Base-by-base conservation (phyloP, 2,888 invertebrate species). In the Hemistola chrysoprasaria region DNA sequence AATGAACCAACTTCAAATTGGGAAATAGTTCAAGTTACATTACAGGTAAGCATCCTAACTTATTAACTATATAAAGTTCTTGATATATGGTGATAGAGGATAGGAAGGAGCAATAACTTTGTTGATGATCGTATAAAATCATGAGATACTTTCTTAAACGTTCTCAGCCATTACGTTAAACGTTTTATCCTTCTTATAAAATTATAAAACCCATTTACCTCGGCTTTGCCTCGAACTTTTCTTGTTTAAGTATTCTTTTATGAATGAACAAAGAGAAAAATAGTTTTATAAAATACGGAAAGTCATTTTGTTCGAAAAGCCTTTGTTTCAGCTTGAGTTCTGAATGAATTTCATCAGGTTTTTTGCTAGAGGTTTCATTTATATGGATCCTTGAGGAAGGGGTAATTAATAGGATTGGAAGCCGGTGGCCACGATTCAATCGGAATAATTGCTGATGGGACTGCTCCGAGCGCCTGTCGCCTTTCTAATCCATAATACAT, bases 321-420 rank as follows among this genome's bases (percentile, higher is more conserved):
- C 33, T 44, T 50, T 47, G 43, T 53, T 47, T 41, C 38, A 39
- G 35, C 24, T 40, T 30, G 22, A 33, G 45, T 36, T 47, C 25
- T 33, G 42, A 31, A 36, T 3, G 31, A 29, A 32, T 42, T 50
- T 48, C 46, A 45, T 44, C 24, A 22, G 32, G 35, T 23, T 48
- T 50, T 53, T 50, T 48, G 36, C 27, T 40, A 11, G 43, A 56
- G 63, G 59, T 65, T 61, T 59, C 59, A 61, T 64, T 62, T 62
- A 68, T 62, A 65, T 63, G 66, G 65, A 64, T 59, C 56, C 48
- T 47, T 41, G 55, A 42, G 47, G 65, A 62, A 73, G 72, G 78
- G 34, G 45, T 47, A 47, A 83, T 83, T 84, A 82, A 78, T 81
- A 76, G 71, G 71, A 74, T 73, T 74, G 73, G 71, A 72, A 73